These are phyloP conservation scores for Eunapius fragilis DNA, from an alignment of 37 sponge, comb jelly and placozoan species.

Conservation along the genomic window DNA sequence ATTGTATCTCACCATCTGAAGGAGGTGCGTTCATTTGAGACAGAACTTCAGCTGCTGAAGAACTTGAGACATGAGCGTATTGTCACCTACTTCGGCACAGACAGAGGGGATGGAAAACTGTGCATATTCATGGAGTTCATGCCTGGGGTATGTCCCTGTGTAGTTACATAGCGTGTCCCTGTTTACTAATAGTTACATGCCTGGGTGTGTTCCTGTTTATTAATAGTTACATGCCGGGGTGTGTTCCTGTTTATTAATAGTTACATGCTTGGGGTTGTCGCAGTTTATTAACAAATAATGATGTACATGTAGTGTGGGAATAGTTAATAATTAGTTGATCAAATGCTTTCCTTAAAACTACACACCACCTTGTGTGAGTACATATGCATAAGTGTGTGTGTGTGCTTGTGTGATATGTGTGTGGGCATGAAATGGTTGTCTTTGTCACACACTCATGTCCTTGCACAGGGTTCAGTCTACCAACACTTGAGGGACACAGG, in stretches of 20 bases:
- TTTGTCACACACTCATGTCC: neutral
- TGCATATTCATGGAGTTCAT: conserved; percentile 96
- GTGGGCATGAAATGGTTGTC: too few species aligned
- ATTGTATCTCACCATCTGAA: too few species aligned
- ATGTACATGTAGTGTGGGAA: too few species aligned
- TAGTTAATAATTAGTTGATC: too few species aligned
- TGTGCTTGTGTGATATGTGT: too few species aligned
- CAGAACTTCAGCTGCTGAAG: conserved; percentile 89
- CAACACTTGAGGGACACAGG: conserved; percentile 77
- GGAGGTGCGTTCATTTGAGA: conserved; percentile 90
- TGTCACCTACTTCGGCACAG: conserved; percentile 88
- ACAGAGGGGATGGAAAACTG: conserved; percentile 75
- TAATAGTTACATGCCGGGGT: conserved; percentile 94
- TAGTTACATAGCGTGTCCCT: neutral
- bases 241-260: neutral
- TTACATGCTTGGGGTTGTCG: neutral
- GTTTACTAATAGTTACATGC: neutral
- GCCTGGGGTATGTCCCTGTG: conserved; percentile 81
- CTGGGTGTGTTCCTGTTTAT: too few species aligned
- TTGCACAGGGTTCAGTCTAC: conserved; percentile 83
- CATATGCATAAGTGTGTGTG: neutral
- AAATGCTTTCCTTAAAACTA: too few species aligned
- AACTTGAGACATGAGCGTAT: conserved; percentile 88
- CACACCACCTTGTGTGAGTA: conserved; percentile 1
- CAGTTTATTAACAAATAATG: too few species aligned